Conservation (phyloP, 2,113 vertebrate species). For the Ailuropoda melanoleuca region DNA sequence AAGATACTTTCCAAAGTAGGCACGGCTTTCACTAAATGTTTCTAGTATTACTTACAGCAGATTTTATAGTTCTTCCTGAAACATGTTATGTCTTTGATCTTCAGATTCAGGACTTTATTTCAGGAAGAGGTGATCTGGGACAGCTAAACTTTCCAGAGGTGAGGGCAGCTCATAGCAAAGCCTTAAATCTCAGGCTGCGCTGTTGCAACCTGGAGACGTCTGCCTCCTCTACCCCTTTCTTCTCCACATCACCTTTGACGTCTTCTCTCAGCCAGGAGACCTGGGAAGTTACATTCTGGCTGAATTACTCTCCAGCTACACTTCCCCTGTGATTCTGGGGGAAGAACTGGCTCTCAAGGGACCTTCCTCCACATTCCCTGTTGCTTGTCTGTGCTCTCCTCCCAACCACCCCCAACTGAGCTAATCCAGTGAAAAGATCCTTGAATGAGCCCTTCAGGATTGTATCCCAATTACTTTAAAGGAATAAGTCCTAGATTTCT, state of each 20-base stretch:
- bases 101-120: neutral
- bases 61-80: neutral
- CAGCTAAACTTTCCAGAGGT: neutral
- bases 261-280: neutral
- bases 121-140: neutral
- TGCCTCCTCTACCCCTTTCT: neutral
- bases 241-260: neutral
- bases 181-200: neutral
- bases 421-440: neutral
- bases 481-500: neutral
- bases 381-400: neutral
- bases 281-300: neutral
- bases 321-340: neutral
- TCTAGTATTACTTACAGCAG: neutral
- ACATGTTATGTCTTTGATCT: neutral
- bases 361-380: neutral
- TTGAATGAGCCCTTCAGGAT: no score
- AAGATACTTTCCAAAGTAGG: neutral
- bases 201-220: neutral
- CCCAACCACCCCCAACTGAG: neutral
- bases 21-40: neutral
- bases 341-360: neutral
- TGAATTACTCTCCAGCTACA: neutral
- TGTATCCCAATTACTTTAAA: neutral
- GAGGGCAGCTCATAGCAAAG: neutral